Evolutionary conservation across 2,888 invertebrate genomes (phyloP).

Genomic region (Lydus trimaculatus): DNA sequence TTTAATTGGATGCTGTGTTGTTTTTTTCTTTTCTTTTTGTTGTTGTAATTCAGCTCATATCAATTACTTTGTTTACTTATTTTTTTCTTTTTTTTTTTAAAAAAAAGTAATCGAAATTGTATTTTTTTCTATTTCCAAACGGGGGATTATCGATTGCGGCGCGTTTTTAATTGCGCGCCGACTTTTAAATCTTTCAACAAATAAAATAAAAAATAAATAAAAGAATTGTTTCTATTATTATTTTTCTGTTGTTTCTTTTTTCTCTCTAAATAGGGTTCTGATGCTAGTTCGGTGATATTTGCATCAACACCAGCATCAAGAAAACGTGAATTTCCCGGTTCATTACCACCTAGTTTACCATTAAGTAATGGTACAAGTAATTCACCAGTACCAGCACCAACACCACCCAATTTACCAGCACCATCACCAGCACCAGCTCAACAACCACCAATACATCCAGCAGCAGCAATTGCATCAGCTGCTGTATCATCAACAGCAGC

Average conservation of each 20-base stretch:
- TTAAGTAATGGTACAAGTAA: constrained; percentile 70
- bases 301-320: constrained; percentile 69
- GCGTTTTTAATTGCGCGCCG: constrained; percentile 48
- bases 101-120: not conserved
- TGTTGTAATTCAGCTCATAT: not conserved
- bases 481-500: constrained; percentile 46
- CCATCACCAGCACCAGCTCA: constrained; percentile 77
- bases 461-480: constrained; percentile 50
- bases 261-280: constrained; percentile 71
- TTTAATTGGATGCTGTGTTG: not conserved
- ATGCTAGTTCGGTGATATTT: constrained; percentile 70
- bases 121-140: constrained; percentile 23
- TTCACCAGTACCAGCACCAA: constrained; percentile 70
- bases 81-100: too few relatives aligned
- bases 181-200: not conserved
- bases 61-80: not conserved
- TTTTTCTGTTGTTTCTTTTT: constrained; percentile 25
- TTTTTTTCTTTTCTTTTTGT: not conserved
- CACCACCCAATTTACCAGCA: constrained; percentile 70
- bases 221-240: too few relatives aligned
- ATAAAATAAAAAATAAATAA: too few relatives aligned
- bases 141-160: constrained; percentile 47
- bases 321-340: constrained; percentile 69
- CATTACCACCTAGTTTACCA: constrained; percentile 65
- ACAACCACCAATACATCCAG: constrained; percentile 62